Conservation (phyloP, 2,888 invertebrate species). For the Orgyia antiqua region DNA sequence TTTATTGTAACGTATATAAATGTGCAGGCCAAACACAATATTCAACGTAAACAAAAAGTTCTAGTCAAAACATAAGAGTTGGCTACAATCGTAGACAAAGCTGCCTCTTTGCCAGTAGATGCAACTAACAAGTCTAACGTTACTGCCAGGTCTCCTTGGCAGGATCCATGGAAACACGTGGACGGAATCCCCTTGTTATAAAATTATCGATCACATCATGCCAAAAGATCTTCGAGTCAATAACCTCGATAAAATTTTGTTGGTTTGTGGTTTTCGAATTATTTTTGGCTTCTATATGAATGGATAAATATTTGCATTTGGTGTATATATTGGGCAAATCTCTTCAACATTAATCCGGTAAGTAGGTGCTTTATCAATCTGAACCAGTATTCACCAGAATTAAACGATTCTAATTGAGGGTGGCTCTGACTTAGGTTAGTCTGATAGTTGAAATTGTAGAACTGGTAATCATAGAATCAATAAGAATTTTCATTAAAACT, state of each 20-base stretch:
- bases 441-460: no score
- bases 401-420: no score
- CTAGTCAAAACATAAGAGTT: conserved; percentile 56
- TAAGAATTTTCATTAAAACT: no score
- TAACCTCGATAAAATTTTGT: conserved; percentile 14
- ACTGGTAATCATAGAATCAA: no score
- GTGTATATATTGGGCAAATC: no score
- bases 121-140: conserved; percentile 48
- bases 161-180: conserved; percentile 32
- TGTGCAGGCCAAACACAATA: no score
- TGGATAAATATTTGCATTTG: conserved; percentile 5
- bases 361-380: no score
- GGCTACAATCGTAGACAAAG: conserved; percentile 41
- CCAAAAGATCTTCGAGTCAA: conserved; percentile 27
- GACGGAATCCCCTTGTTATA: conserved; percentile 34
- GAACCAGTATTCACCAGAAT: no score
- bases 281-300: conserved; percentile 4
- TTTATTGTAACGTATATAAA: no score
- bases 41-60: conserved; percentile 32
- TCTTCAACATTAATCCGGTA: no score
- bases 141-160: conserved; percentile 34
- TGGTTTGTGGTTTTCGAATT: not conserved
- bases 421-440: no score
- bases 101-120: conserved; percentile 43
- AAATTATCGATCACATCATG: conserved; percentile 26